Evolutionary conservation across 1,140 invertebrate genomes (phyloP), one percentile per base, ranked within the genome.

Genomic region (Ephestia elutella): DNA sequence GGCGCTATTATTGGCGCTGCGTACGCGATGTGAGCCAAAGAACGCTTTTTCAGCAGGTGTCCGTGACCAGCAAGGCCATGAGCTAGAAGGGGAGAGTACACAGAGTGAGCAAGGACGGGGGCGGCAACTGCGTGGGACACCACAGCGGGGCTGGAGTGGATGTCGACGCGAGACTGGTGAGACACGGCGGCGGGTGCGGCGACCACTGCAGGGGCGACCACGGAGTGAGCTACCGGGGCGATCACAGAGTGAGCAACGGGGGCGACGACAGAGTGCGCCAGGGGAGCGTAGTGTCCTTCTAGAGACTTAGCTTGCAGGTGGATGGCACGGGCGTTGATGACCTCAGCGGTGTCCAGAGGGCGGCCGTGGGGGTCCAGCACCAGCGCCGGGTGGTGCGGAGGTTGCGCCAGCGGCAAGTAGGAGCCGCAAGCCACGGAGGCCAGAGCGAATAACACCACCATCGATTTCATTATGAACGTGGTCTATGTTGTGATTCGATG

Each of bases 401-500:
- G 86, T 75, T 70, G 88, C 68, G 66, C 86, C 70, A 66, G 72
- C 53, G 66, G 84, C 63, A 71, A 66, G 63, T 65, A 66, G 63
- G 73, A 82, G 58, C 73, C 79, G 68, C 76, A 80, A 25, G 70
- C 73, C 65, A 62, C 70, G 9, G 73, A 60, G 55, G 54, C 62
- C 10, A 75, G 60, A 68, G 82, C 84, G 75, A 80, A 87, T 73
- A 90, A 89, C 87, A 90, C 89, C 87, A 90, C 89, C 89, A 87
- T 75, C 80, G 79, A 84, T 82, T 86, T 86, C 89, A 90, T 90
- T 71, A 61, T 84, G 63, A 79, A 83, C 66, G 68, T 80, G 82
- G 79, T 82, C 80, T 86, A 78, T 86, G 80, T 66, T 66, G 38
- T 3, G 38, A 48, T 71, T 71, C 57, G 68, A 60, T 57, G 58